Percentiles rank a stretch among this genome's conserved stretches.
Conservation (phyloP, 2,888 invertebrate species). For the Cheilosia soror region DNA sequence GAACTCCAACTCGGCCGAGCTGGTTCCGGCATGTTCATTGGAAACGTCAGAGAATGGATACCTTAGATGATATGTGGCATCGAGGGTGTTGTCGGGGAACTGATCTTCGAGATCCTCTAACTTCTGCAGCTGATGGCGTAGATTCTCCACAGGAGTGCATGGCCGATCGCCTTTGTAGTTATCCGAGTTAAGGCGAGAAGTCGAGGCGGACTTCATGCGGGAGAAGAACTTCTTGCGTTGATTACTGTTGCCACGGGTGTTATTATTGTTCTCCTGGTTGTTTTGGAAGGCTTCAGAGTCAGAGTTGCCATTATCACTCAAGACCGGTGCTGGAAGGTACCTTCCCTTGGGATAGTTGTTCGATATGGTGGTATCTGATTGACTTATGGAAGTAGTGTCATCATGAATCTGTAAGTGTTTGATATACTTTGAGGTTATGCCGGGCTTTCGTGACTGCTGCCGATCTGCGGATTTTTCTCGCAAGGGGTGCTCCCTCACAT, state of each 20-base stretch:
- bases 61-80: conserved; percentile 90
- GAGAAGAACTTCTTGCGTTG: conserved; percentile 88
- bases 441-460: conserved; percentile 77
- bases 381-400: conserved; percentile 82
- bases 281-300: conserved; percentile 82
- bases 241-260: conserved; percentile 78
- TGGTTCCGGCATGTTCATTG: conserved; percentile 83
- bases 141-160: conserved; percentile 90
- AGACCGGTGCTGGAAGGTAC: conserved; percentile 79
- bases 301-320: conserved; percentile 83
- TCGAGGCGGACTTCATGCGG: conserved; percentile 88
- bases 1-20: conserved; percentile 90
- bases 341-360: conserved; percentile 82
- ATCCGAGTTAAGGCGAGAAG: conserved; percentile 87
- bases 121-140: conserved; percentile 91
- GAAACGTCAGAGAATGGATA: conserved; percentile 91
- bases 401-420: conserved; percentile 82
- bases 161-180: conserved; percentile 84
- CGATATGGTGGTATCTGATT: conserved; percentile 83
- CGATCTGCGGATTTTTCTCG: conserved; percentile 78
- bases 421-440: conserved; percentile 82
- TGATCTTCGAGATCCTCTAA: conserved; percentile 93
- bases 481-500: conserved; percentile 53
- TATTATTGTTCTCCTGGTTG: conserved; percentile 84
- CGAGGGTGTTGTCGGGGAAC: conserved; percentile 88